Evolutionary conservation across 2,888 invertebrate genomes (phyloP).

Genomic region (Acrobasis repandana): DNA sequence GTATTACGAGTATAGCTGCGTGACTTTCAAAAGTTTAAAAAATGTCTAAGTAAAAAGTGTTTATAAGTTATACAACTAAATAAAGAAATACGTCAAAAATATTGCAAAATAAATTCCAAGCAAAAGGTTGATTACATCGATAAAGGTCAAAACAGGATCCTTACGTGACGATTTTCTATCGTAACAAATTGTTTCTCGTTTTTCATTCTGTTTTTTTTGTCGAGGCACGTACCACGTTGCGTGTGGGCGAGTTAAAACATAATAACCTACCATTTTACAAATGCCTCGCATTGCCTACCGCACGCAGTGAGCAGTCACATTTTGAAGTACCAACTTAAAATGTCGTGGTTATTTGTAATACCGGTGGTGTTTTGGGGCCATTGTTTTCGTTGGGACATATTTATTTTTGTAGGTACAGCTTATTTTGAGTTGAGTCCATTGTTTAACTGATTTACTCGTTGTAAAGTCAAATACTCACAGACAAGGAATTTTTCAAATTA

Average conservation of each 20-base stretch:
- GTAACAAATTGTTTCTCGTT: conserved; percentile 44
- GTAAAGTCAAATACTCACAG: conserved; percentile 22
- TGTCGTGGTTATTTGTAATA: conserved; percentile 66
- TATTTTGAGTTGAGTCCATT: conserved; percentile 46
- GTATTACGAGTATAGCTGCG: no score
- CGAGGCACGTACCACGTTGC: conserved; percentile 57
- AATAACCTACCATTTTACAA: conserved; percentile 66
- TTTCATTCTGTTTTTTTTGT: conserved; percentile 48
- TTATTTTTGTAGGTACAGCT: conserved; percentile 55
- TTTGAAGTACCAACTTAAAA: conserved; percentile 68
- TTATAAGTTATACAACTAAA: no score
- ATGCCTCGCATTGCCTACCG: conserved; percentile 70
- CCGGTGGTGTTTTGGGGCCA: conserved; percentile 57
- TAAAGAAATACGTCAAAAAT: conserved; percentile 32
- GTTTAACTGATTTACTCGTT: conserved; percentile 33
- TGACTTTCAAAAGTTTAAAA: no score
- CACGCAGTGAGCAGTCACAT: conserved; percentile 66
- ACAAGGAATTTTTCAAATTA: conserved; percentile 31
- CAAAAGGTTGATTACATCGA: conserved; percentile 32
- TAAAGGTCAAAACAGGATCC: conserved; percentile 39
- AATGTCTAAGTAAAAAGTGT: no score
- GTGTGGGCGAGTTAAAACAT: conserved; percentile 73
- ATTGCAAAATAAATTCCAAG: conserved; percentile 22
- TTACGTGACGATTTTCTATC: conserved; percentile 52
- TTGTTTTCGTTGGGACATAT: conserved; percentile 75